Evolutionary conservation across 2,888 invertebrate genomes (phyloP).

Genomic region (Nomada ruficornis): DNA sequence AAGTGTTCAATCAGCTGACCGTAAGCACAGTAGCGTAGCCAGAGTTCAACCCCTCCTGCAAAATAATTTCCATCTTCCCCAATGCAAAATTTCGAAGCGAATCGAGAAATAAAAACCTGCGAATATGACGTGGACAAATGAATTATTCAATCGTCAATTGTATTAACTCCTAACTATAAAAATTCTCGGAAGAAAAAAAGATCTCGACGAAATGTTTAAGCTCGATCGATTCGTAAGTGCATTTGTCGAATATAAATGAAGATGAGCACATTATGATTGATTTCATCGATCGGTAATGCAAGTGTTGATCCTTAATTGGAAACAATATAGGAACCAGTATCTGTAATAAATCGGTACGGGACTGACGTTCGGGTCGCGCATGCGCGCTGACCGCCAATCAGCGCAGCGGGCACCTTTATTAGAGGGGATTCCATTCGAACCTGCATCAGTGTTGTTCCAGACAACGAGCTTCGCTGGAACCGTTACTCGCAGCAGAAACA

Average conservation of each 20-base stretch:
- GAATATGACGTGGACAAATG: background rate
- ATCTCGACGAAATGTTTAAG: too few species aligned
- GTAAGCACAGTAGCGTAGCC: conserved; percentile 1
- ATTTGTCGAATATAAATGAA: too few species aligned
- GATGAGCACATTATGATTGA: too few species aligned
- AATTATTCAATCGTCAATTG: too few species aligned
- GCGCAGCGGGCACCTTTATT: conserved; percentile 1
- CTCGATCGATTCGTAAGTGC: too few species aligned
- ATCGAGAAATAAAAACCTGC: too few species aligned
- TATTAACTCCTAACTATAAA: too few species aligned
- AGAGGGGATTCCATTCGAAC: background rate
- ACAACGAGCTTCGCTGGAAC: background rate
- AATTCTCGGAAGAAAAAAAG: too few species aligned
- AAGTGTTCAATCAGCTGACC: conserved; percentile 23
- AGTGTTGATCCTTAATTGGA: too few species aligned
- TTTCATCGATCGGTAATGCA: too few species aligned
- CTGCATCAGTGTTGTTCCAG: background rate
- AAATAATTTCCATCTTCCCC: background rate
- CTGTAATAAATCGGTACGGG: background rate
- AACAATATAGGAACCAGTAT: background rate
- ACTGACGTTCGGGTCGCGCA: conserved; percentile 4
- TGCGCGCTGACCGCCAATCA: background rate
- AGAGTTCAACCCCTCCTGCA: background rate
- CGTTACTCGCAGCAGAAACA: too few species aligned
- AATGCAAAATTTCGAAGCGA: background rate